phyloP scores from a whole-genome alignment of 2,797 vertebrate species.

The Salarias fasciatus region DNA sequence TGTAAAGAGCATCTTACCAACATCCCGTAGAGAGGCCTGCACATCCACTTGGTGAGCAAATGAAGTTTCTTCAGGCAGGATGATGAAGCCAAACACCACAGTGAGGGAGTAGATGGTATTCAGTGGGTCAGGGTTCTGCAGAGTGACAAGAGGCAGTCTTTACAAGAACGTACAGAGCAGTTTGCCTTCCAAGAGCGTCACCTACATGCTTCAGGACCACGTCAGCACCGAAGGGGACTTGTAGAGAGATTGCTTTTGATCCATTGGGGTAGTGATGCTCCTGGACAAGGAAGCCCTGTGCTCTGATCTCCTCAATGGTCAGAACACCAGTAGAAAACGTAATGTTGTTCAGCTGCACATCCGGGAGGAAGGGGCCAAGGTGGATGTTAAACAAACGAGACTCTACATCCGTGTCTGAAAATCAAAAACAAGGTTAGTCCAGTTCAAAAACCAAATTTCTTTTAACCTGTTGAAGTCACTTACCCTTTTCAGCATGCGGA shows the following conservation, averaged over 20 bases:
- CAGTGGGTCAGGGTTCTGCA: conserved; percentile 66
- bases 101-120: conserved; percentile 66
- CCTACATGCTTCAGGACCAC: conserved; percentile 75
- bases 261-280: conserved; percentile 69
- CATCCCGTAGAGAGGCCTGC: conserved; percentile 61
- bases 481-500: conserved; percentile 60
- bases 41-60: conserved; percentile 63
- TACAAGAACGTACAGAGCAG: too few species aligned
- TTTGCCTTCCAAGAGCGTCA: too few species aligned
- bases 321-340: conserved; percentile 73
- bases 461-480: conserved; percentile 3
- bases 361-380: conserved; percentile 76
- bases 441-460: rapidly evolving
- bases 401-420: conserved; percentile 68
- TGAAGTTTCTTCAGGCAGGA: conserved; percentile 71
- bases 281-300: conserved; percentile 69
- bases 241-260: conserved; percentile 62
- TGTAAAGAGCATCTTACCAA: conserved; percentile 62
- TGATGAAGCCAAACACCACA: conserved; percentile 71
- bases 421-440: neutral
- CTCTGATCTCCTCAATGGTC: conserved; percentile 64
- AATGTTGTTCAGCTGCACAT: conserved; percentile 80
- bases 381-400: conserved; percentile 62
- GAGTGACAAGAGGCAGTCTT: too few species aligned
- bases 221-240: conserved; percentile 72